Evolutionary conservation across 1,140 invertebrate species (phyloP), one percentile per base, ranked within the genome.

Genomic region (Melitaea cinxia): DNA sequence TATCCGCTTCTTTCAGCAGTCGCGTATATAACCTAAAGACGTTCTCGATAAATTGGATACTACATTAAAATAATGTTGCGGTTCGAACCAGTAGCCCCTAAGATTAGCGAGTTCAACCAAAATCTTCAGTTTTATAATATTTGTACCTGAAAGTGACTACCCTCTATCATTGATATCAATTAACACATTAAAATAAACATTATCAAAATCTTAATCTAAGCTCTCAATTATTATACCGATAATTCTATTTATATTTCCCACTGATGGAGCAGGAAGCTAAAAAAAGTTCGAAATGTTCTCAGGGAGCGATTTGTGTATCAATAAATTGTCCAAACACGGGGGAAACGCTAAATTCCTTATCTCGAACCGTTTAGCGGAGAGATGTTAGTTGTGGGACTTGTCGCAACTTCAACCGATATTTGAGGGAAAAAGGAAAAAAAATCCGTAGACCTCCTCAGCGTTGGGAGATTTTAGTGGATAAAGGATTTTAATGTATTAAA

Each of bases 281-380:
- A 75, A 82, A 80, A 77, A 53, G 57, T 62, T 68, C 65, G 62
- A 68, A 54, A 72, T 19, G 58, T 80, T 80, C 75, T 75, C 79
- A 80, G 80, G 77, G 78, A 80, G 77, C 80, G 74, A 77, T 81
- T 81, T 78, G 62, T 75, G 71, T 71, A 73, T 68, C 77, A 82
- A 80, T 82, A 80, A 68, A 68, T 68, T 72, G 72, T 68, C 57
- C 69, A 82, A 80, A 82, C 72, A 80, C 65, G 69, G 72, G 61
- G 69, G 65, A 47, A 63, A 66, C 59, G 80, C 69, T 78, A 80
- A 82, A 80, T 78, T 80, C 78, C 76, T 66, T 75, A 78, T 82
- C 80, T 82, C 68, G 71, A 78, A 77, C 65, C 78, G 74, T 80
- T 82, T 82, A 82, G 76, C 75, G 75, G 47, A 58, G 59, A 71